These are phyloP conservation scores for Haliclona indistincta DNA, from an alignment of 37 sponge, comb jelly and placozoan species.

Conservation along the genomic window DNA sequence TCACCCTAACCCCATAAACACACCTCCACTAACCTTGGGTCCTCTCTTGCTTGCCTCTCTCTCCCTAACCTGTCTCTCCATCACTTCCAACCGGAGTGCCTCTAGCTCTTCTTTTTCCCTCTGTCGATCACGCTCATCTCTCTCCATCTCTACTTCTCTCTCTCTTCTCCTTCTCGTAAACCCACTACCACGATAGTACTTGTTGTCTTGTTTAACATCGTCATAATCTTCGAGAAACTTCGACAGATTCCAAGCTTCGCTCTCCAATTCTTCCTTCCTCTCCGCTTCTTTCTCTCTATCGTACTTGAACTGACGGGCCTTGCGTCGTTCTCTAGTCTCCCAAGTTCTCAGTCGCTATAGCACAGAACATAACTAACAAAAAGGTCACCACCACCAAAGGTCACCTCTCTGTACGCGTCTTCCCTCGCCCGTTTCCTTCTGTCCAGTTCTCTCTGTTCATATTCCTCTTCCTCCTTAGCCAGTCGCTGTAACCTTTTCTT, in stretches of 20 bases:
- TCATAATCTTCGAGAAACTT: slow-evolving; percentile 92
- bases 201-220: slow-evolving; percentile 92
- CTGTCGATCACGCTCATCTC: slow-evolving; percentile 85
- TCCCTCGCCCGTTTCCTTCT: slow-evolving; percentile 68
- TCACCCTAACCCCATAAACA: not conserved
- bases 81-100: slow-evolving; percentile 49
- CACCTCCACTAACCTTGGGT: not conserved
- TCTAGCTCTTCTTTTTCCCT: slow-evolving; percentile 89
- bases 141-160: slow-evolving; percentile 85
- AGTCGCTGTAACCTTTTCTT: slow-evolving; percentile 25
- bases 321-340: slow-evolving; percentile 85
- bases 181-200: slow-evolving; percentile 86
- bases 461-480: slow-evolving; percentile 72
- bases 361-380: not conserved
- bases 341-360: slow-evolving; percentile 66
- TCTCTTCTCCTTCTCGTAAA: slow-evolving; percentile 75
- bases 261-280: slow-evolving; percentile 75
- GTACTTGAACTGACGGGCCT: slow-evolving; percentile 68
- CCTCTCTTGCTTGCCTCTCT: slow-evolving; percentile 26
- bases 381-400: not conserved
- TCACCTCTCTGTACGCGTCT: slow-evolving; percentile 64
- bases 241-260: slow-evolving; percentile 62
- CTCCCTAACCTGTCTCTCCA: slow-evolving; percentile 42
- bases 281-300: slow-evolving; percentile 68
- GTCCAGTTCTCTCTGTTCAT: slow-evolving; percentile 57